These are phyloP conservation scores for Drosophila glabriapex DNA, from an alignment of 2,888 invertebrate genomes.

Conservation along the genomic window DNA sequence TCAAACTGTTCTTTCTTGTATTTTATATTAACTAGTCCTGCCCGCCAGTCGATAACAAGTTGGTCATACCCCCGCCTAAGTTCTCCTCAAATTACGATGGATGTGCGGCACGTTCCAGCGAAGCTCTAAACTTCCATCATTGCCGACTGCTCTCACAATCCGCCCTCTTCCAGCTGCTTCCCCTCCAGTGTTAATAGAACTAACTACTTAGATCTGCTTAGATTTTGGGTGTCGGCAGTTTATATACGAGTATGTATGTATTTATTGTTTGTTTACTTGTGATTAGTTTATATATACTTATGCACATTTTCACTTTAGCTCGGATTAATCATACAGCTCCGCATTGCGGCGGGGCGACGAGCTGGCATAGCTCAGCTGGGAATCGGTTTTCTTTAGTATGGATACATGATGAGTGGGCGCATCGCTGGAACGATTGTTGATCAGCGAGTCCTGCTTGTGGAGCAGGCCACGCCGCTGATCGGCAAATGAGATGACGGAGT, in stretches of 20 bases:
- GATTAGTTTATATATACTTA: conserved; percentile 2
- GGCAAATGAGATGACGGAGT: conserved; percentile 85
- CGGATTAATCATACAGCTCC: conserved; percentile 83
- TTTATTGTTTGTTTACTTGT: conserved; percentile 4
- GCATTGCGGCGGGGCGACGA: conserved; percentile 84
- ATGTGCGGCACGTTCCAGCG: conserved; percentile 49
- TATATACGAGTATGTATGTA: conserved; percentile 20
- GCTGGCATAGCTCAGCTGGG: conserved; percentile 80
- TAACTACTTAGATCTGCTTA: conserved; percentile 3
- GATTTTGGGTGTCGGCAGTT: conserved; percentile 30
- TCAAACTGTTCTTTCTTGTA: neutral
- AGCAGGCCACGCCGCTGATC: conserved; percentile 84
- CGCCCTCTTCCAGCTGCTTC: conserved; percentile 2
- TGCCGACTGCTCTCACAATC: conserved; percentile 65
- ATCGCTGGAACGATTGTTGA: conserved; percentile 84
- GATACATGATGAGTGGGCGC: conserved; percentile 84
- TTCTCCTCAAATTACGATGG: conserved; percentile 30
- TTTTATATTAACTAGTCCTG: conserved; percentile 17
- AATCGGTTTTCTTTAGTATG: conserved; percentile 85
- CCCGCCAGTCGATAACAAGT: conserved; percentile 39
- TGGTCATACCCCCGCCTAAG: conserved; percentile 55
- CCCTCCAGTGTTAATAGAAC: neutral
- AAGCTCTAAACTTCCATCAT: conserved; percentile 47
- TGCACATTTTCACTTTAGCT: neutral
- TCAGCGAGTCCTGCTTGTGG: conserved; percentile 85